phyloP scores from a whole-genome alignment of 2,113 vertebrate species.

The Paradoxurus hermaphroditus region DNA sequence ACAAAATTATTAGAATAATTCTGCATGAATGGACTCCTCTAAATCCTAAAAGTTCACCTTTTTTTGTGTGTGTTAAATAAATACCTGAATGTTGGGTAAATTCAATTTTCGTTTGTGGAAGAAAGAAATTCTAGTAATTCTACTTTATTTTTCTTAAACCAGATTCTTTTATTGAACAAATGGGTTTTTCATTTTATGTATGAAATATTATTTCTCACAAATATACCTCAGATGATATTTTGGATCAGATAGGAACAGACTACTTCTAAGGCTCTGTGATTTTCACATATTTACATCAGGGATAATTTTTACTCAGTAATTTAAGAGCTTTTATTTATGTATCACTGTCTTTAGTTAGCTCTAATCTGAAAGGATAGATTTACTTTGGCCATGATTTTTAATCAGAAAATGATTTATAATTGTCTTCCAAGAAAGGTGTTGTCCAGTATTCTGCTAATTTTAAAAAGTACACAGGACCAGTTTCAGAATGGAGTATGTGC shows the following conservation, averaged over 20 bases:
- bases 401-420: conserved; percentile 23
- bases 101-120: background rate
- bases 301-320: conserved; percentile 34
- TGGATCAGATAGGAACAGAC: background rate
- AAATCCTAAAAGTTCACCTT: background rate
- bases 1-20: background rate
- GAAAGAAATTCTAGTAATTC: background rate
- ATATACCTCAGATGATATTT: background rate
- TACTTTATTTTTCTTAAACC: background rate
- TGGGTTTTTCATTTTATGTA: background rate
- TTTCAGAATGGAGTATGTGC: conserved; percentile 61
- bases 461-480: background rate
- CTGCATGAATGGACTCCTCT: background rate
- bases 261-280: conserved; percentile 18
- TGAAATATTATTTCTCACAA: background rate
- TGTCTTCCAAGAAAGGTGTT: conserved; percentile 42
- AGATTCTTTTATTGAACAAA: background rate
- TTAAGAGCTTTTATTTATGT: conserved; percentile 5
- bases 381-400: conserved; percentile 18
- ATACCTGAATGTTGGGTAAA: background rate
- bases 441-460: conserved; percentile 27
- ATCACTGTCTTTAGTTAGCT: background rate
- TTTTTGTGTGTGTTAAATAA: background rate
- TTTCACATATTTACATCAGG: background rate
- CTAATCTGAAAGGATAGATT: conserved; percentile 20